A percentile compares a stretch with the other conserved stretches of the same genome.
These are phyloP conservation scores for Neogobius melanostomus DNA, from an alignment of 2,113 vertebrate genomes.

Conservation along the genomic window DNA sequence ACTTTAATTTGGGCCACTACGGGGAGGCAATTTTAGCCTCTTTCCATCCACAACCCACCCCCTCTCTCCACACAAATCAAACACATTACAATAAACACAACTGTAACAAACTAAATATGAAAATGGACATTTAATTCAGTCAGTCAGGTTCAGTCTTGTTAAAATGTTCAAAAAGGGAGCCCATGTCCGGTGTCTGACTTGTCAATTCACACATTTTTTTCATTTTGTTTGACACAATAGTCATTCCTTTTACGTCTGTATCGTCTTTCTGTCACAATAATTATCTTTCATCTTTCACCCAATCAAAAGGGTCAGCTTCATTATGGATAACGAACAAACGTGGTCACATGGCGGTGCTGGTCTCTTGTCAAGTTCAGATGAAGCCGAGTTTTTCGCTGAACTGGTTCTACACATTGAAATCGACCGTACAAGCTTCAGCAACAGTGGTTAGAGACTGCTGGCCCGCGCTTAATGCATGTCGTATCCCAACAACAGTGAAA, in stretches of 20 bases:
- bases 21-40: too few relatives aligned
- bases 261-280: not conserved
- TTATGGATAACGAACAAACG: not conserved
- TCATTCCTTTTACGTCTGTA: not conserved
- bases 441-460: not conserved
- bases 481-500: not conserved
- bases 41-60: too few relatives aligned
- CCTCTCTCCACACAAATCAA: too few relatives aligned
- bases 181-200: too few relatives aligned
- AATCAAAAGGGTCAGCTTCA: not conserved
- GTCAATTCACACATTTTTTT: not conserved
- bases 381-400: not conserved
- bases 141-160: too few relatives aligned
- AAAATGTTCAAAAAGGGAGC: too few relatives aligned
- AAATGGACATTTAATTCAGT: too few relatives aligned
- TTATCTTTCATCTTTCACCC: not conserved
- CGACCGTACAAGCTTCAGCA: not conserved
- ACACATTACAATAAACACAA: too few relatives aligned
- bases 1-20: too few relatives aligned
- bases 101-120: too few relatives aligned
- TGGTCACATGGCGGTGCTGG: not conserved
- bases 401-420: not conserved
- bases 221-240: not conserved
- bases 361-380: not conserved
- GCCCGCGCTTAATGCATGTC: conserved; percentile 7